Evolutionary conservation across 1,140 invertebrate species (phyloP).

Genomic region (Nymphalis io): DNA sequence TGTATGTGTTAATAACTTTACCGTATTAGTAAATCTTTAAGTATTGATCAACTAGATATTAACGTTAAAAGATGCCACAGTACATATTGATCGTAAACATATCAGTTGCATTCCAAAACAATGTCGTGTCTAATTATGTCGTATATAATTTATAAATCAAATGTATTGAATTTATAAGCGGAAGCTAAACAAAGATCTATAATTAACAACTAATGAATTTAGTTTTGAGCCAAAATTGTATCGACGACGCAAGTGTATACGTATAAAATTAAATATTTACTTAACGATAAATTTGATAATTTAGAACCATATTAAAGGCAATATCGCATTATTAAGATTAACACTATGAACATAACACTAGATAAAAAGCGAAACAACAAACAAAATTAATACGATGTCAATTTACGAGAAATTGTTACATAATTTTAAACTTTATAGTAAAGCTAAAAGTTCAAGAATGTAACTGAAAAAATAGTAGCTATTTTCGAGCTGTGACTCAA

Average conservation of each 20-base stretch:
- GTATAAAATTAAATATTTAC: slow-evolving; percentile 27
- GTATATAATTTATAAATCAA: slow-evolving; percentile 55
- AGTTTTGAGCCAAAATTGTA: slow-evolving; percentile 56
- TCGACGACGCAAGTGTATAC: slow-evolving; percentile 44
- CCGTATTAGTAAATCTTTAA: neutral
- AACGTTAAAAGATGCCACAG: slow-evolving; percentile 55
- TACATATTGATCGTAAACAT: slow-evolving; percentile 41
- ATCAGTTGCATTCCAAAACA: slow-evolving; percentile 41
- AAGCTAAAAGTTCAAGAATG: neutral
- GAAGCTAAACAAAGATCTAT: slow-evolving; percentile 68
- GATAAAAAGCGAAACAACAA: too few species aligned
- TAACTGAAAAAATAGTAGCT: neutral
- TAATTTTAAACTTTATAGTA: neutral
- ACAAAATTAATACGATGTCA: too few species aligned
- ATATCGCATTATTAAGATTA: neutral
- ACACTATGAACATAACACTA: neutral
- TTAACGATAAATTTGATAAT: slow-evolving; percentile 10
- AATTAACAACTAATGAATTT: slow-evolving; percentile 54
- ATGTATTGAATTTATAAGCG: slow-evolving; percentile 54
- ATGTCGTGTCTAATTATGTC: slow-evolving; percentile 48
- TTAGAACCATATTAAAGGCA: neutral
- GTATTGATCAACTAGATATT: neutral
- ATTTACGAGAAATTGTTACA: too few species aligned
- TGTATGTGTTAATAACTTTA: neutral
- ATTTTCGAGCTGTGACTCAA: slow-evolving; percentile 16